Evolutionary conservation across 1,140 invertebrate genomes (phyloP).

Genomic region (Neotoxoptera formosana): DNA sequence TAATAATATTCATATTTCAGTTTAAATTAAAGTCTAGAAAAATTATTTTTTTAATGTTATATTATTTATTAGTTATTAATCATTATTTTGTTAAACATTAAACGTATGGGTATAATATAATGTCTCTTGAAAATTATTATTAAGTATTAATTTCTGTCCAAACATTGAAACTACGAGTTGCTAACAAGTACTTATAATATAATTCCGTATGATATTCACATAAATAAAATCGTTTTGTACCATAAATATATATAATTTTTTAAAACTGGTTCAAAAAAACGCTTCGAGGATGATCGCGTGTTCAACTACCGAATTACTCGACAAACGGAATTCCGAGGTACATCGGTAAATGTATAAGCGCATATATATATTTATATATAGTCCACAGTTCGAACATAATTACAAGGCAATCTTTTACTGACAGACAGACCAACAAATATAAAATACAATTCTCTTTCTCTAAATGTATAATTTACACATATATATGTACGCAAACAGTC

Average conservation of each 20-base stretch:
- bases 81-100: neutral
- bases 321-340: slow-evolving; percentile 15
- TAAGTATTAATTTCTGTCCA: neutral
- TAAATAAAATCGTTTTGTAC: neutral
- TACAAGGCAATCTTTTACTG: slow-evolving; percentile 30
- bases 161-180: neutral
- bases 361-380: neutral
- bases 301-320: slow-evolving; percentile 36
- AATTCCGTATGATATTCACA: neutral
- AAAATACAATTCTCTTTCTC: neutral
- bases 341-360: neutral
- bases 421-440: neutral
- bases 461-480: neutral
- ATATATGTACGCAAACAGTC: neutral
- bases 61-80: neutral
- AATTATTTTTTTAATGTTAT: neutral
- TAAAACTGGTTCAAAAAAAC: slow-evolving; percentile 42
- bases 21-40: neutral
- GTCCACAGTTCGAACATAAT: neutral
- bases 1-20: neutral
- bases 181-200: neutral
- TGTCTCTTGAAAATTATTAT: neutral
- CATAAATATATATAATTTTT: neutral
- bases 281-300: slow-evolving; percentile 34
- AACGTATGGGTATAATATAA: no score